Percentiles rank a stretch among this genome's conserved stretches.
Evolutionary conservation across 2,888 invertebrate species (phyloP).

Genomic region (Leptopilina syphax): DNA sequence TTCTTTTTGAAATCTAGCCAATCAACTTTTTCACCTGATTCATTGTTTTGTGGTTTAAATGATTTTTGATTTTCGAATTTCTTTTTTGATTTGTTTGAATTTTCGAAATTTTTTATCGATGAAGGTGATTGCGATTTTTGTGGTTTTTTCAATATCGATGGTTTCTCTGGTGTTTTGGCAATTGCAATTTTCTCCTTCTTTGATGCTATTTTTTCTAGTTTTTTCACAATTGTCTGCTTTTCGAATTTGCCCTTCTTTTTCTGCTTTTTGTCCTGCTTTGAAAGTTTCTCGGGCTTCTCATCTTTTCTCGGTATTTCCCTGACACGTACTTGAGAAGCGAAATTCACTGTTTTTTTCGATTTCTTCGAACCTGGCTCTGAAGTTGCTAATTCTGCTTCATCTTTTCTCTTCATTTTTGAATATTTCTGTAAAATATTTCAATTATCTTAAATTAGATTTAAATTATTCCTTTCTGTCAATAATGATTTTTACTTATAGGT

Average conservation of each 20-base stretch:
- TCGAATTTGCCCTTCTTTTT: conserved; percentile 55
- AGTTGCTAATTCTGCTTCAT: neutral
- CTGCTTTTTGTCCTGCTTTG: conserved; percentile 38
- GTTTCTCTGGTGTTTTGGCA: conserved; percentile 31
- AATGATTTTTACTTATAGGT: too few relatives aligned
- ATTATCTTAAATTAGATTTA: neutral
- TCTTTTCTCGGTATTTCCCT: conserved; percentile 32
- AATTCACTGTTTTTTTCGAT: conserved; percentile 48
- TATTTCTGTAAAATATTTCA: neutral
- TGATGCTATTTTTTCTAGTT: conserved; percentile 43
- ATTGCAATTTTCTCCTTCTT: conserved; percentile 38
- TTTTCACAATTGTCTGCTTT: conserved; percentile 46
- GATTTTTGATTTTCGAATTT: conserved; percentile 45
- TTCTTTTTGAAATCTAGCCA: conserved; percentile 88
- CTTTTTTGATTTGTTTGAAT: conserved; percentile 13
- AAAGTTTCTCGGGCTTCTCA: conserved; percentile 13
- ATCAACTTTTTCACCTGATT: conserved; percentile 78
- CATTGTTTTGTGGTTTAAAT: conserved; percentile 2
- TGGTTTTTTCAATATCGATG: conserved; percentile 22
- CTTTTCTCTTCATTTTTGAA: conserved; percentile 22
- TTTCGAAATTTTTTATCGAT: neutral
- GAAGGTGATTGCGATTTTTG: neutral
- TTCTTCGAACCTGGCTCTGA: conserved; percentile 40
- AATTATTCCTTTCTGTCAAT: too few relatives aligned
- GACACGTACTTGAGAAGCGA: conserved; percentile 41